phyloP scores from a whole-genome alignment of 2,888 invertebrate genomes.

The Eueremaeus valkanovi region DNA sequence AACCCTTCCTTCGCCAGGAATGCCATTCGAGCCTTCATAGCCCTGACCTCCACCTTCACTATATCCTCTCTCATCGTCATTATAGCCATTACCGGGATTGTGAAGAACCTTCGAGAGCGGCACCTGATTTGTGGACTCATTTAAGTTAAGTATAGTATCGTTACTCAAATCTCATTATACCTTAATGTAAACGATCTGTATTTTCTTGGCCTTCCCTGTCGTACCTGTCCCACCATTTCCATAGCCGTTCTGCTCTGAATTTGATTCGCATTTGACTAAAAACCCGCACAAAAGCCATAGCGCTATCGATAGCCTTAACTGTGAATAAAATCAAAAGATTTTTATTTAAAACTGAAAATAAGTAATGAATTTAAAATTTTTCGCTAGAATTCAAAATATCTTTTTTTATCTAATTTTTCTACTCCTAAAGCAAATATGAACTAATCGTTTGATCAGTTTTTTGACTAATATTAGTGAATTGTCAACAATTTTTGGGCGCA shows the following conservation, averaged over 20 bases:
- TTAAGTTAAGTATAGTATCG: not conserved
- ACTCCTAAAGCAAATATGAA: too few relatives aligned
- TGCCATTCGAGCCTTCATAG: not conserved
- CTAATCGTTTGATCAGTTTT: too few relatives aligned
- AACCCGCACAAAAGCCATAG: not conserved
- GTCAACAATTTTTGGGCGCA: too few relatives aligned
- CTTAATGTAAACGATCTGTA: conserved; percentile 34
- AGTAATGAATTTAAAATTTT: too few relatives aligned
- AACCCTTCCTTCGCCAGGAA: conserved; percentile 15
- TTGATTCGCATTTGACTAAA: not conserved
- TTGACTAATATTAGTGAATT: not conserved
- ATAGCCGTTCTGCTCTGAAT: not conserved
- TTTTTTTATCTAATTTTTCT: too few relatives aligned
- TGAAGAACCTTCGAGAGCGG: conserved; percentile 21
- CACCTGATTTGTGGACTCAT: not conserved
- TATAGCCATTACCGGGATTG: conserved; percentile 1
- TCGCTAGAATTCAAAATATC: not conserved
- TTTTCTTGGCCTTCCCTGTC: conserved; percentile 9
- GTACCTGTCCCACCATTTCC: not conserved
- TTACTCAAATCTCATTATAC: not conserved
- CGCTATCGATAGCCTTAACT: conserved; percentile 13
- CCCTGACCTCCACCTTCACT: conserved; percentile 9
- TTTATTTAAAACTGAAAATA: too few relatives aligned
- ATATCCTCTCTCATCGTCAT: conserved; percentile 25
- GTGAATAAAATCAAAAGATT: not conserved